These are phyloP conservation scores for Tauraco hartlaubi DNA, from an alignment of 2,797 vertebrate genomes.

Conservation along the genomic window DNA sequence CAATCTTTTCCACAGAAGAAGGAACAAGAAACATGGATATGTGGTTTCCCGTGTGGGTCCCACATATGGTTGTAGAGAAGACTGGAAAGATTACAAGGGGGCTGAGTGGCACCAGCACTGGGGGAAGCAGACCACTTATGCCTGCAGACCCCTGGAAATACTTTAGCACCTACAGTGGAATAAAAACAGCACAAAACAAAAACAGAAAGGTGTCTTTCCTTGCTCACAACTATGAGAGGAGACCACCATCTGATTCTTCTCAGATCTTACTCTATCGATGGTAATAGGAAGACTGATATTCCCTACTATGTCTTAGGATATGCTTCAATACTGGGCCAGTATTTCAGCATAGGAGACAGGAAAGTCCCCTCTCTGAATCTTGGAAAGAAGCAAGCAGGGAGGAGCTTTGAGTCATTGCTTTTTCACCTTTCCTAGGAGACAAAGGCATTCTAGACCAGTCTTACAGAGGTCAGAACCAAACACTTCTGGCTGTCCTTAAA, in stretches of 20 bases:
- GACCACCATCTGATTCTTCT: background rate
- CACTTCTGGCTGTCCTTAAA: background rate
- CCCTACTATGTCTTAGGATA: background rate
- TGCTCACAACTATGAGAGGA: background rate
- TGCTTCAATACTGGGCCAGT: background rate
- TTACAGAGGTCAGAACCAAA: background rate
- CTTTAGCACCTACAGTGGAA: background rate
- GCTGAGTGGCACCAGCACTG: accelerated
- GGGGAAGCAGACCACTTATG: background rate
- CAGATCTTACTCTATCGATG: background rate
- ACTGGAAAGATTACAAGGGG: background rate
- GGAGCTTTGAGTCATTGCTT: background rate
- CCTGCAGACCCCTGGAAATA: background rate
- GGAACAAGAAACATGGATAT: background rate
- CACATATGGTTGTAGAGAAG: background rate
- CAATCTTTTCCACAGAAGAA: background rate
- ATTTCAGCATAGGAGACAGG: background rate
- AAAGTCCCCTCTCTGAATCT: background rate
- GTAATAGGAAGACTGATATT: background rate
- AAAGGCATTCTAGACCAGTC: background rate
- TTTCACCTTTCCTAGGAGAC: background rate
- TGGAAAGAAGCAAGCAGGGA: background rate
- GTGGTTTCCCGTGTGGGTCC: background rate
- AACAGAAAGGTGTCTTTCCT: background rate
- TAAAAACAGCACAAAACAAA: background rate